Conservation (phyloP, 1,140 invertebrate genomes). For the Drosophila pallidifrons region DNA sequence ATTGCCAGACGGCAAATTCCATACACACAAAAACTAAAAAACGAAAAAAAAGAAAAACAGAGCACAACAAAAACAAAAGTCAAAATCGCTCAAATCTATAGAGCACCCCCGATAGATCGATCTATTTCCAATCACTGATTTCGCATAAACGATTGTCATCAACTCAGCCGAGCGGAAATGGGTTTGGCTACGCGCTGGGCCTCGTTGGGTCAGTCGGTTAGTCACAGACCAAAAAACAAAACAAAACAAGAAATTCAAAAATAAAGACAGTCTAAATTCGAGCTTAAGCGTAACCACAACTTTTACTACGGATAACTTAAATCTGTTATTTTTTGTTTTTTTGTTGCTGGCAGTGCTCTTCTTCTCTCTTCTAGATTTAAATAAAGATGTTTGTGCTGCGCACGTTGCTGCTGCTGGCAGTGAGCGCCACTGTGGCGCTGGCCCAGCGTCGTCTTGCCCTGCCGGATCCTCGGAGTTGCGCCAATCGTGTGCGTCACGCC, state of each 20-base stretch:
- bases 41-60: constrained; percentile 7
- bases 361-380: constrained; percentile 11
- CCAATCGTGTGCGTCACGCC: constrained; percentile 93
- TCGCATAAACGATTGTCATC: constrained; percentile 55
- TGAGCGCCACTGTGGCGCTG: constrained; percentile 88
- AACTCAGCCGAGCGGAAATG: constrained; percentile 70
- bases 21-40: constrained; percentile 44
- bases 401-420: constrained; percentile 87
- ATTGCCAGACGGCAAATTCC: constrained; percentile 66
- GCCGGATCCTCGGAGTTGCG: constrained; percentile 94
- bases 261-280: constrained; percentile 40
- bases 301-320: neutral
- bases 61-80: constrained; percentile 40
- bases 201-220: constrained; percentile 18
- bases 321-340: neutral
- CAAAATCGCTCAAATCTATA: constrained; percentile 78
- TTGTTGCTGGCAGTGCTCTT: constrained; percentile 16
- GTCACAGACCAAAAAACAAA: neutral
- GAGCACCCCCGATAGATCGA: constrained; percentile 1
- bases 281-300: constrained; percentile 14
- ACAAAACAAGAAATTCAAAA: neutral
- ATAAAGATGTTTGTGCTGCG: constrained; percentile 73
- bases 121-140: constrained; percentile 80
- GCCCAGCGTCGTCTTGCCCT: constrained; percentile 93
- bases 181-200: constrained; percentile 28